phyloP scores from a whole-genome alignment of 2,797 vertebrate species.

The Nyctibius grandis region DNA sequence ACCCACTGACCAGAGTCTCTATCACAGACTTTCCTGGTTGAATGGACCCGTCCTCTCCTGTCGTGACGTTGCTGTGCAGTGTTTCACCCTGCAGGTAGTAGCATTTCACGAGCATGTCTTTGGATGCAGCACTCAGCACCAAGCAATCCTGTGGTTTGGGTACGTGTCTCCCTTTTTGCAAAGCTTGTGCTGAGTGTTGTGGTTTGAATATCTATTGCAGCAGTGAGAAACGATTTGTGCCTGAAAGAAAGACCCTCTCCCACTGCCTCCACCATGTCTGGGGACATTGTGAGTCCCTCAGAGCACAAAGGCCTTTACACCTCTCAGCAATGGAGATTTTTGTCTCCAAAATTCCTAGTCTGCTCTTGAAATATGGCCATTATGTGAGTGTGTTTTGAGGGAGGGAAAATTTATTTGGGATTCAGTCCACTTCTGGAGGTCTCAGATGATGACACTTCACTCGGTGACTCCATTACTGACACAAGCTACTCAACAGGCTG shows the following conservation, averaged over 20 bases:
- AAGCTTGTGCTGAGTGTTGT: neutral
- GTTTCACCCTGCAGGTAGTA: neutral
- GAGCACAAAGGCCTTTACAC: neutral
- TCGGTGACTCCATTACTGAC: fast-evolving
- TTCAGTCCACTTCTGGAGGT: neutral
- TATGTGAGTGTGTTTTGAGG: neutral
- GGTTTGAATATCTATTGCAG: neutral
- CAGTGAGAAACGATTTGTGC: neutral
- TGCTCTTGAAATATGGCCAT: neutral
- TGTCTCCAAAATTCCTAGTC: neutral
- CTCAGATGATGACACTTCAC: neutral
- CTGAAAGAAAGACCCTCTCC: neutral
- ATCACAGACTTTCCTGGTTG: neutral
- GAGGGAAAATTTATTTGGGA: neutral
- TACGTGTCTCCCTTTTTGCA: neutral
- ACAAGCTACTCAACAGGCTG: neutral
- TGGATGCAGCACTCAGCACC: neutral
- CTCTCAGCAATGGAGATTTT: neutral
- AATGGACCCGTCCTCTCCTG: neutral
- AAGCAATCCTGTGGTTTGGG: neutral
- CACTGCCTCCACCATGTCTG: neutral
- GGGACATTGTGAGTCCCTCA: neutral
- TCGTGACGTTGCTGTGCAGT: neutral
- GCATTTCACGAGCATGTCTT: neutral
- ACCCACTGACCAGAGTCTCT: neutral